Evolutionary conservation across 2,113 vertebrate genomes (phyloP).

Genomic region (Peromyscus maniculatus): DNA sequence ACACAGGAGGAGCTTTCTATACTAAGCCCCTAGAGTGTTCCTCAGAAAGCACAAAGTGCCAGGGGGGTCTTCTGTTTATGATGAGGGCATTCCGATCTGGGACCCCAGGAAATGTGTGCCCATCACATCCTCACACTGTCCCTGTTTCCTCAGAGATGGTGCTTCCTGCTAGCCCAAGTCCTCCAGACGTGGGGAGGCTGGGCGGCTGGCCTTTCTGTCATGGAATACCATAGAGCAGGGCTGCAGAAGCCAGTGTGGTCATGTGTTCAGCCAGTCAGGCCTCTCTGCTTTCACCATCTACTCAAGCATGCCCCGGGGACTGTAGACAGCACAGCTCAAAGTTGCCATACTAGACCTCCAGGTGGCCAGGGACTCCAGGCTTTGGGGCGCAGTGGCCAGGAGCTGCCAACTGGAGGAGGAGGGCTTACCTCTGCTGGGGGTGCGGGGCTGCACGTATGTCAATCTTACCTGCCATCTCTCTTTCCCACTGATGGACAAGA

Average conservation of each 20-base stretch:
- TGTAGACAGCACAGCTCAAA: conserved; percentile 82
- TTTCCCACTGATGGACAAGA: not conserved
- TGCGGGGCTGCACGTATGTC: accelerated
- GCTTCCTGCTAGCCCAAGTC: not conserved
- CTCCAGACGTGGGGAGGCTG: no score
- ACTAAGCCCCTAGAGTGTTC: not conserved
- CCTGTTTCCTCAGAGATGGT: not conserved
- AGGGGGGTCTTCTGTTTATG: not conserved
- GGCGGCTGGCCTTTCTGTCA: not conserved
- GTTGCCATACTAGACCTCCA: conserved; percentile 86
- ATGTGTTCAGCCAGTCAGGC: not conserved
- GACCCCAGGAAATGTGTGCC: not conserved
- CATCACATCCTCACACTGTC: no score
- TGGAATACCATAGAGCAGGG: accelerated
- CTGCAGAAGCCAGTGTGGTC: not conserved
- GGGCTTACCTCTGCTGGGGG: not conserved
- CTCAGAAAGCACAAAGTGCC: not conserved
- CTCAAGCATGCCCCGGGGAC: conserved; percentile 79
- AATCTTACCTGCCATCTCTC: not conserved
- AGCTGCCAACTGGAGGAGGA: conserved; percentile 86
- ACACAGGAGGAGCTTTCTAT: not conserved
- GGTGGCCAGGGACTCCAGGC: conserved; percentile 86
- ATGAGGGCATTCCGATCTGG: not conserved
- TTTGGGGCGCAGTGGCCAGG: conserved; percentile 78
- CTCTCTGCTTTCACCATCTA: not conserved